Percentiles rank a stretch among this genome's conserved stretches.
Evolutionary conservation across 2,797 vertebrate species (phyloP).

Genomic region (Poecile montanus): DNA sequence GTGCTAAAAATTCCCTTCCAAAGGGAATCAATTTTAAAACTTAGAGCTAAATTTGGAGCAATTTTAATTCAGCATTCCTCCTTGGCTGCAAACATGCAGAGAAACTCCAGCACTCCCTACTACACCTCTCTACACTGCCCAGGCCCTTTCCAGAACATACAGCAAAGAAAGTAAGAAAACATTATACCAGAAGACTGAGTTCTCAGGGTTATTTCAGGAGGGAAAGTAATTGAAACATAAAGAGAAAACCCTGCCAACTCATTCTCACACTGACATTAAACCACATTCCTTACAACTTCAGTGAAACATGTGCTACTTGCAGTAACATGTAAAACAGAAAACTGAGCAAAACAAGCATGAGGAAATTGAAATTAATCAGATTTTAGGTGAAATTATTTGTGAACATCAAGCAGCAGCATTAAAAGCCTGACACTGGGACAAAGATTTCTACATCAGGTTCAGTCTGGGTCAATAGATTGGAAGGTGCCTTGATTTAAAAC

Average conservation of each 20-base stretch:
- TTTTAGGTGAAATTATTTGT: neutral
- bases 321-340: constrained; percentile 23
- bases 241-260: constrained; percentile 46
- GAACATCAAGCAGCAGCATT: neutral
- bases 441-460: neutral
- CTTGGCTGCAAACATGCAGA: neutral
- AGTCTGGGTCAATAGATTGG: neutral
- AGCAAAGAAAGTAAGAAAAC: neutral
- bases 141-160: neutral
- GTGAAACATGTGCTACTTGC: constrained; percentile 1
- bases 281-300: constrained; percentile 36
- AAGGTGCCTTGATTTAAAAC: neutral
- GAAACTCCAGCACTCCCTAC: neutral
- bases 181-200: neutral
- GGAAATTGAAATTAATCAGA: constrained; percentile 17
- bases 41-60: neutral
- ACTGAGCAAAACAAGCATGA: neutral
- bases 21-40: neutral
- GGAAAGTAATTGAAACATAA: constrained; percentile 39
- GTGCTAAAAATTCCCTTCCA: constrained; percentile 1
- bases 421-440: neutral
- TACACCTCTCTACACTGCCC: neutral
- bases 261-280: constrained; percentile 54
- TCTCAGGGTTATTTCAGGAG: constrained; percentile 58
- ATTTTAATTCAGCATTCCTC: constrained; percentile 25